Conservation (phyloP, 2,888 invertebrate species). For the Drosophila conformis region DNA sequence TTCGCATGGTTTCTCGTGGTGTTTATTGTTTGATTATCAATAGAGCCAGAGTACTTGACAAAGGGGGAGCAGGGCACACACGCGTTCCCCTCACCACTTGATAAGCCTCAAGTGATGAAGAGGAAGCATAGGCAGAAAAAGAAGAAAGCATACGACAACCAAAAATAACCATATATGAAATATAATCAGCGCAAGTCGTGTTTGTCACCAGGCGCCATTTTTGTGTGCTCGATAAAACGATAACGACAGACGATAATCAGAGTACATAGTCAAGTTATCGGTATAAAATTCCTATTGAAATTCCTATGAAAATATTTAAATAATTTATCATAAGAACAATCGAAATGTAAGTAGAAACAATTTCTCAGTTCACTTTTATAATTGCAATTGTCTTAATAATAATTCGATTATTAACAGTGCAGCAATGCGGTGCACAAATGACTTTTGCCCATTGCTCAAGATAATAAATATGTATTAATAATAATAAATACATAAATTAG, state of each 20-base stretch:
- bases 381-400: not conserved
- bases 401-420: not conserved
- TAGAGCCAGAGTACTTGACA: slow-evolving; percentile 30
- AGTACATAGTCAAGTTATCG: slow-evolving; percentile 17
- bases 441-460: slow-evolving; percentile 29
- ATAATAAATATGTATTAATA: slow-evolving; percentile 25
- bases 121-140: not conserved
- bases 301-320: not conserved
- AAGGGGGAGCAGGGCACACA: slow-evolving; percentile 1
- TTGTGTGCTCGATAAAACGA: slow-evolving; percentile 43
- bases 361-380: not conserved
- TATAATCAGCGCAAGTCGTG: slow-evolving; percentile 33
- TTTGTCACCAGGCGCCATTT: slow-evolving; percentile 20
- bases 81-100: slow-evolving; percentile 2
- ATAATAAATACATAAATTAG: slow-evolving; percentile 7
- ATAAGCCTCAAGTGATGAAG: slow-evolving; percentile 37
- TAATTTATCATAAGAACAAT: not conserved
- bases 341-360: too few species aligned
- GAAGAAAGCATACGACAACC: not conserved
- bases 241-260: slow-evolving; percentile 24
- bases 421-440: not conserved
- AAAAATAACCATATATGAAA: slow-evolving; percentile 6
- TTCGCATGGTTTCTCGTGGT: slow-evolving; percentile 56
- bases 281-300: not conserved
- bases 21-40: slow-evolving; percentile 76